A percentile compares a stretch with the other conserved stretches of the same genome.
Conservation (phyloP, 2,888 invertebrate genomes). For the Rhagium mordax region DNA sequence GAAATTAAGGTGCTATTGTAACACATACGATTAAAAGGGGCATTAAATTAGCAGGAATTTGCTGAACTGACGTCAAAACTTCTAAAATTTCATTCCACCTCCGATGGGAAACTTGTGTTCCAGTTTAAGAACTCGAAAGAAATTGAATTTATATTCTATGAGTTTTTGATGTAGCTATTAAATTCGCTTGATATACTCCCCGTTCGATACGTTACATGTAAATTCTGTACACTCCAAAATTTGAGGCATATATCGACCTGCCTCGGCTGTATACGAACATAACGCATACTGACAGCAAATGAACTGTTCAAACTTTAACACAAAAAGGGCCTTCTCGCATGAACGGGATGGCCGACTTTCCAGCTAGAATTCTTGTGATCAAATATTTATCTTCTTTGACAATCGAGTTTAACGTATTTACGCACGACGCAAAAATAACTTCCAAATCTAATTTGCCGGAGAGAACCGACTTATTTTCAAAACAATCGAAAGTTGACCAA, state of each 20-base stretch:
- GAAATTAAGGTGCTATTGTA: not conserved
- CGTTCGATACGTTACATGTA: conserved; percentile 12
- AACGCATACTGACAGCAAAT: conserved; percentile 5
- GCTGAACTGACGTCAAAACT: conserved; percentile 8
- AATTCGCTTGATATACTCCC: conserved; percentile 31
- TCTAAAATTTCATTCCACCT: conserved; percentile 27
- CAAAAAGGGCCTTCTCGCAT: conserved; percentile 6
- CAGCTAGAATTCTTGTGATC: conserved; percentile 13
- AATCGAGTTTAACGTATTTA: conserved; percentile 15
- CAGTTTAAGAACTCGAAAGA: conserved; percentile 33
- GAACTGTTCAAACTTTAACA: conserved; percentile 19
- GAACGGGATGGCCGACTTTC: conserved; percentile 10
- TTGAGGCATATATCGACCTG: conserved; percentile 16
- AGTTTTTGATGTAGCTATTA: conserved; percentile 33
- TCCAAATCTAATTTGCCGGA: conserved; percentile 11
- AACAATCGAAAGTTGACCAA: conserved; percentile 9
- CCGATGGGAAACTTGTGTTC: conserved; percentile 33
- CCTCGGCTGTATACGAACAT: not conserved
- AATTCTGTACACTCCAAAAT: conserved; percentile 10
- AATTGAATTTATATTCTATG: conserved; percentile 38
- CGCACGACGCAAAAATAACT: conserved; percentile 19
- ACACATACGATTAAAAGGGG: conserved; percentile 4
- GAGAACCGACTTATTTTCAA: conserved; percentile 10
- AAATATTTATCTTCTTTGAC: conserved; percentile 30
- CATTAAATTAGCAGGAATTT: not conserved